phyloP scores from a whole-genome alignment of 1,140 invertebrate species.

The Aphis craccivora region DNA sequence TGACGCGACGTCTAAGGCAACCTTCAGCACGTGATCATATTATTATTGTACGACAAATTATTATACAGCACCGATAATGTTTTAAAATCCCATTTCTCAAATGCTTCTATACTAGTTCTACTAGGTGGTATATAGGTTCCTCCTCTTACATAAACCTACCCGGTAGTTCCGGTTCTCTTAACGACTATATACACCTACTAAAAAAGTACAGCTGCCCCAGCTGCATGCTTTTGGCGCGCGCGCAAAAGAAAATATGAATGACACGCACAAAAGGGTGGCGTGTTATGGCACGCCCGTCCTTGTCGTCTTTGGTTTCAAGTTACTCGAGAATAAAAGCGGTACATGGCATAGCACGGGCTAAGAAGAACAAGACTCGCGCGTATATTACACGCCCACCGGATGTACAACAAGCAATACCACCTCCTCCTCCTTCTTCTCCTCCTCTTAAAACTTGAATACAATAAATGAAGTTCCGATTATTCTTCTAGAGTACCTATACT shows the following conservation, averaged over 20 bases:
- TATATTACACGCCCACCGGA: conserved; percentile 45
- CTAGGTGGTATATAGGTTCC: not conserved
- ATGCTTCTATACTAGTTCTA: not conserved
- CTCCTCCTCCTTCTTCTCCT: conserved; percentile 25
- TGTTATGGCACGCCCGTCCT: conserved; percentile 51
- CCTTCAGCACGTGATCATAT: not conserved
- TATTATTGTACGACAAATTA: not conserved
- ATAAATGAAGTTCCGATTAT: conserved; percentile 53
- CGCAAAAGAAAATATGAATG: conserved; percentile 50
- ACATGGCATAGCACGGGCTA: conserved; percentile 37
- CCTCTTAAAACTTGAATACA: conserved; percentile 33
- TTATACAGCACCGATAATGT: not conserved
- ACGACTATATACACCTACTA: not conserved
- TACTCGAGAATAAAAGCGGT: conserved; percentile 37
- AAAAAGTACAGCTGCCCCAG: conserved; percentile 42
- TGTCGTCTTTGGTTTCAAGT: conserved; percentile 44
- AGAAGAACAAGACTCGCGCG: conserved; percentile 33
- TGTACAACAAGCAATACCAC: conserved; percentile 43
- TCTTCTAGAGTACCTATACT: conserved; percentile 37
- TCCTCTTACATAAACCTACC: conserved; percentile 22
- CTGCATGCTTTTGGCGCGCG: conserved; percentile 43
- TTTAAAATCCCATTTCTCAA: conserved; percentile 1
- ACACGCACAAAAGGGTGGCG: conserved; percentile 45
- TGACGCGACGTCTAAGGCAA: not conserved
- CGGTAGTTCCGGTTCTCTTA: conserved; percentile 31